Percentiles rank a stretch among this genome's conserved stretches.
phyloP scores from a whole-genome alignment of 1,140 invertebrate species.

The Xylocopa sonorina region DNA sequence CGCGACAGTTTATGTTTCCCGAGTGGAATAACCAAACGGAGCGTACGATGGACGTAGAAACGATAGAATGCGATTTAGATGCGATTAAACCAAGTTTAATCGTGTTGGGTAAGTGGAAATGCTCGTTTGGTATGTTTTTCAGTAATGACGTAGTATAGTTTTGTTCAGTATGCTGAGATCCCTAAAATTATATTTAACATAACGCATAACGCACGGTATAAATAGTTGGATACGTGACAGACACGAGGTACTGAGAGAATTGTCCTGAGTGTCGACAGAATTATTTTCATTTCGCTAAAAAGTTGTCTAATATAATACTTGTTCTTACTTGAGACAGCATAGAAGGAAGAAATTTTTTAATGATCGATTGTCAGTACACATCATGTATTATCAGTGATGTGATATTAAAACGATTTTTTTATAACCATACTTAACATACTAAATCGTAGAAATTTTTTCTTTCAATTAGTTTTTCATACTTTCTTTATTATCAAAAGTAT shows the following conservation, averaged over 20 bases:
- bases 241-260: neutral
- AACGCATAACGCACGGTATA: neutral
- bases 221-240: neutral
- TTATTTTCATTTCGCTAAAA: neutral
- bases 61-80: neutral
- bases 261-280: neutral
- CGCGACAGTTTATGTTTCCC: neutral
- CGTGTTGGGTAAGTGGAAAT: slow-evolving; percentile 35
- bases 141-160: slow-evolving; percentile 15
- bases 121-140: slow-evolving; percentile 29
- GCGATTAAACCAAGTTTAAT: neutral
- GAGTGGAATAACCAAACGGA: neutral
- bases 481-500: neutral
- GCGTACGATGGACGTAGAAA: slow-evolving; percentile 5
- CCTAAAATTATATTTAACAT: slow-evolving; percentile 7
- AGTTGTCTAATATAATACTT: neutral
- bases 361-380: neutral
- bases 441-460: neutral
- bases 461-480: neutral
- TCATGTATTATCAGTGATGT: neutral
- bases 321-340: neutral
- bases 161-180: neutral
- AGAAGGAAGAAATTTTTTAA: neutral
- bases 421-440: neutral
- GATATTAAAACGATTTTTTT: neutral